These are phyloP conservation scores for Dasysyrphus albostriatus DNA, from an alignment of 2,888 invertebrate genomes.

Conservation along the genomic window DNA sequence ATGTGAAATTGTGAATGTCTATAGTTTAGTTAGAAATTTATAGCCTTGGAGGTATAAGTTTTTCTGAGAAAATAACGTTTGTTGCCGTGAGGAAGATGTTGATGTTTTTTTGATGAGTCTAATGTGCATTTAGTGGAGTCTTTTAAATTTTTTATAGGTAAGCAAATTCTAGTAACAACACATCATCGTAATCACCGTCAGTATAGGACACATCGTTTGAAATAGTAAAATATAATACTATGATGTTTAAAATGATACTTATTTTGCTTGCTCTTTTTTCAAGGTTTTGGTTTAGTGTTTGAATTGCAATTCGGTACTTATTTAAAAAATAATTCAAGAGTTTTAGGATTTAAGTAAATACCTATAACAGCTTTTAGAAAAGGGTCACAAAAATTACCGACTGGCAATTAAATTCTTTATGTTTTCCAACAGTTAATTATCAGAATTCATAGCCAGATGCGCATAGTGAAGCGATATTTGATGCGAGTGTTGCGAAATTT, in stretches of 20 bases:
- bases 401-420: too few relatives aligned
- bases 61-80: slow-evolving; percentile 10
- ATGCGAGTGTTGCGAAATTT: too few relatives aligned
- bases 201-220: not conserved
- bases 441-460: too few relatives aligned
- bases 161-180: not conserved
- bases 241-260: not conserved
- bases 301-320: not conserved
- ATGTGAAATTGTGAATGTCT: not conserved
- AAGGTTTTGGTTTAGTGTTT: not conserved
- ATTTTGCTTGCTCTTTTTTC: not conserved
- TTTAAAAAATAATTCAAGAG: not conserved
- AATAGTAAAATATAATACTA: too few relatives aligned
- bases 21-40: slow-evolving; percentile 32
- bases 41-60: slow-evolving; percentile 22
- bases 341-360: too few relatives aligned
- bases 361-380: too few relatives aligned
- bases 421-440: too few relatives aligned
- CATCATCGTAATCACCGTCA: slow-evolving; percentile 1
- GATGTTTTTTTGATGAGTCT: slow-evolving; percentile 48
- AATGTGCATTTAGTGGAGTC: slow-evolving; percentile 48
- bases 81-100: slow-evolving; percentile 20
- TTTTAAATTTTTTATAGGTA: slow-evolving; percentile 34
- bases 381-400: too few relatives aligned
- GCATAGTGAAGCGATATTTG: too few relatives aligned